Percentiles rank a stretch among this genome's conserved stretches.
Conservation (phyloP, 2,113 vertebrate species). For the Morphnarchus princeps region DNA sequence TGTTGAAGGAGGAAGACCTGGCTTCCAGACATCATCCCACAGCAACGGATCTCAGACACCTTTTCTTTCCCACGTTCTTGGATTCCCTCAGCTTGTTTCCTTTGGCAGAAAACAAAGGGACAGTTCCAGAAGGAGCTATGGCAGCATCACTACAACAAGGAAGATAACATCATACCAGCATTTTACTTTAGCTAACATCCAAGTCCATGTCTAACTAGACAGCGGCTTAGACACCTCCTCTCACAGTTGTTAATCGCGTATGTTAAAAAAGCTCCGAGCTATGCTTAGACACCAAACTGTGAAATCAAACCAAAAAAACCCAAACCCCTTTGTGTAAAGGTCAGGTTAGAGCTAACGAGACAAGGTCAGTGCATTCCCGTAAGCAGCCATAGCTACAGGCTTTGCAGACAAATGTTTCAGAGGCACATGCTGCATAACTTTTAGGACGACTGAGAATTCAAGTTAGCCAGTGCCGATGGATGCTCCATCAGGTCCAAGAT, state of each 20-base stretch:
- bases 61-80: neutral
- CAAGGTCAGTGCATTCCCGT: neutral
- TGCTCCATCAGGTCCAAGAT: neutral
- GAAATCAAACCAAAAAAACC: neutral
- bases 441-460: neutral
- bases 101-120: neutral
- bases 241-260: fast-evolving
- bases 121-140: neutral
- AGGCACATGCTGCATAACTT: fast-evolving
- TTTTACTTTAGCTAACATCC: neutral
- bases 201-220: neutral
- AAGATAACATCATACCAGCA: neutral
- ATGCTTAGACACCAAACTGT: neutral
- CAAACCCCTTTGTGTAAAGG: neutral
- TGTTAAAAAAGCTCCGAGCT: neutral
- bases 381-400: neutral
- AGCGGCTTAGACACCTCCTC: neutral
- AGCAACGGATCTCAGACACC: neutral
- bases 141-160: neutral
- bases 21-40: neutral
- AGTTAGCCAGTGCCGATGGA: fast-evolving
- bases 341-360: neutral
- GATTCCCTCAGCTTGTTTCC: neutral
- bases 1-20: neutral
- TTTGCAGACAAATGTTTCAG: neutral